phyloP scores from a whole-genome alignment of 2,797 vertebrate genomes.

The Cryptoblepharus egeriae region DNA sequence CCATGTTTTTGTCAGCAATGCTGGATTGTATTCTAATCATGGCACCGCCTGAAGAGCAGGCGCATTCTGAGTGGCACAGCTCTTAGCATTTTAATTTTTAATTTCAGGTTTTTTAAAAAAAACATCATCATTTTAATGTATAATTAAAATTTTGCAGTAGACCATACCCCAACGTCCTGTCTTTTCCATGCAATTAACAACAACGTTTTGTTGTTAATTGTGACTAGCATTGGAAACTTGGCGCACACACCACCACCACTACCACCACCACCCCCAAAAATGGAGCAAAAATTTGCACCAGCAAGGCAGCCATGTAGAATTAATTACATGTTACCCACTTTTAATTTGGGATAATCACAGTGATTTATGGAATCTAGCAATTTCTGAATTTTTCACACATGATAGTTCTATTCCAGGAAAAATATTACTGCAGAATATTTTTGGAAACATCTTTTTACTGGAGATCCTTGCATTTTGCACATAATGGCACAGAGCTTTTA shows the following conservation, averaged over 20 bases:
- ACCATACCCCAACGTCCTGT: background rate
- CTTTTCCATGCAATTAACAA: background rate
- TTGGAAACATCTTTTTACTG: background rate
- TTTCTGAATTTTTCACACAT: background rate
- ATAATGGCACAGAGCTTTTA: background rate
- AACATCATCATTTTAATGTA: background rate
- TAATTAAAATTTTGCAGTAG: background rate
- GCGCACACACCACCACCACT: background rate
- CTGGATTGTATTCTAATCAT: background rate
- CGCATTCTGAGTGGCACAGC: background rate
- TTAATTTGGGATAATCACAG: conserved; percentile 12
- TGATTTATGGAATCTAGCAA: background rate
- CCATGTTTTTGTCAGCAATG: conserved; percentile 1
- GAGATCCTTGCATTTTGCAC: background rate
- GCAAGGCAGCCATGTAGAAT: background rate
- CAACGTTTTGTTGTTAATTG: background rate
- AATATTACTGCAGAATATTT: background rate
- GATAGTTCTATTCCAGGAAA: background rate
- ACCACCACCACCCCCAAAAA: background rate
- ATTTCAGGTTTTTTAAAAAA: background rate
- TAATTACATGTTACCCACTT: conserved; percentile 19
- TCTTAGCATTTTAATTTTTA: background rate
- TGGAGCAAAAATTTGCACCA: background rate
- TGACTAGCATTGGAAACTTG: background rate
- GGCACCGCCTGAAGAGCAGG: background rate